These are phyloP conservation scores for Chaetogeoica ovagalla DNA, from an alignment of 2,888 invertebrate genomes.

Conservation along the genomic window DNA sequence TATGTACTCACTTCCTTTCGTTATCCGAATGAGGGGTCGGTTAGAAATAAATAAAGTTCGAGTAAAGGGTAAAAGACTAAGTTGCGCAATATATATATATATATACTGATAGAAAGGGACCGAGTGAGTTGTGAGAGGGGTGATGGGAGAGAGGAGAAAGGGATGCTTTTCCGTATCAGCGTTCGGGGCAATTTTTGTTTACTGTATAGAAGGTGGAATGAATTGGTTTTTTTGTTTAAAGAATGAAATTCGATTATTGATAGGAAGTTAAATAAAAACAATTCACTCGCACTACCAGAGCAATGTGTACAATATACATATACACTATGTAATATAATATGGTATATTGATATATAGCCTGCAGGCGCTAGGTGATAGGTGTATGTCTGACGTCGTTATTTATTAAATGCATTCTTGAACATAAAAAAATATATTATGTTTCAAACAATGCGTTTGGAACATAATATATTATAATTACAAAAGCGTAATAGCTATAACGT, in stretches of 20 bases:
- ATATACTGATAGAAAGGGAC: neutral
- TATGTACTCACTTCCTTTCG: conserved; percentile 23
- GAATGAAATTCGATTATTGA: conserved; percentile 24
- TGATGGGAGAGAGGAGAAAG: neutral
- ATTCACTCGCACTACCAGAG: neutral
- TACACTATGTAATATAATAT: too few species aligned
- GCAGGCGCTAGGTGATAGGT: too few species aligned
- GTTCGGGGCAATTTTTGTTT: conserved; percentile 27
- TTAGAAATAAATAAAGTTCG: conserved; percentile 40
- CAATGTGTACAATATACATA: too few species aligned
- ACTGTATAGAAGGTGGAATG: neutral
- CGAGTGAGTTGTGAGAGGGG: neutral
- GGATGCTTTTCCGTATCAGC: neutral
- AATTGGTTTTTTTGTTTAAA: conserved; percentile 23
- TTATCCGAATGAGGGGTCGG: conserved; percentile 19
- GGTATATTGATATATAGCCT: too few species aligned
- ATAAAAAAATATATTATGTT: too few species aligned
- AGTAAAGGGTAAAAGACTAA: conserved; percentile 38
- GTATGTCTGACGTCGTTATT: too few species aligned
- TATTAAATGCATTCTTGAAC: too few species aligned
- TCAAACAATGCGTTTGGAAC: too few species aligned
- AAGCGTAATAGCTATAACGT: too few species aligned
- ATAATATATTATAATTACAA: too few species aligned
- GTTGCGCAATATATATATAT: conserved; percentile 1
- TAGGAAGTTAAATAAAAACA: neutral